phyloP scores from a whole-genome alignment of 2,888 invertebrate species.

The Ophion costatus region DNA sequence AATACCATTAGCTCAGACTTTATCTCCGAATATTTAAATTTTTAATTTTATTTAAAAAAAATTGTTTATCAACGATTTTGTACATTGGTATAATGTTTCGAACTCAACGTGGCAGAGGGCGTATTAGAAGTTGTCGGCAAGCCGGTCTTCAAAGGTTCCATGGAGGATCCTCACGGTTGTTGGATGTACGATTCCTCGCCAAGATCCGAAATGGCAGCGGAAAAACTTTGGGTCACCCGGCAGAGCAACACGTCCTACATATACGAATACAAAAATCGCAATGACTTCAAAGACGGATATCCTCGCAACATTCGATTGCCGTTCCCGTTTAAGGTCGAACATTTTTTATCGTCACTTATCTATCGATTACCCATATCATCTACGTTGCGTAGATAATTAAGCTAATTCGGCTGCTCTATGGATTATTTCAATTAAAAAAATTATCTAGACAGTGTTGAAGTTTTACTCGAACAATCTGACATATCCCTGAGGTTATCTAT shows the following conservation, averaged over 20 bases:
- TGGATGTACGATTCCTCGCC: slow-evolving; percentile 93
- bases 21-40: not conserved
- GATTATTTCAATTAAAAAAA: too few relatives aligned
- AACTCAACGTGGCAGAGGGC: slow-evolving; percentile 87
- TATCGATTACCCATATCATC: not conserved
- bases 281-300: slow-evolving; percentile 85
- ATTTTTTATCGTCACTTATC: not conserved
- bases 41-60: too few relatives aligned
- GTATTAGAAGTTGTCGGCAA: slow-evolving; percentile 96
- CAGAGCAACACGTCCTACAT: slow-evolving; percentile 90
- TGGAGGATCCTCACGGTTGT: slow-evolving; percentile 91
- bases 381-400: too few relatives aligned
- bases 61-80: not conserved
- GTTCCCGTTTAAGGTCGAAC: slow-evolving; percentile 84
- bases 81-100: not conserved
- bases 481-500: too few relatives aligned
- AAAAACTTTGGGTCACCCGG: slow-evolving; percentile 93
- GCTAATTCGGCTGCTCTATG: too few relatives aligned
- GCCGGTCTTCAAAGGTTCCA: slow-evolving; percentile 93
- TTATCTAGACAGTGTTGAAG: too few relatives aligned
- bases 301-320: slow-evolving; percentile 78
- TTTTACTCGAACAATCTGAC: too few relatives aligned
- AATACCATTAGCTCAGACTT: not conserved
- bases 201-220: slow-evolving; percentile 84
- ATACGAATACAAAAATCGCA: slow-evolving; percentile 91